A percentile compares a stretch with the other conserved stretches of the same genome.
Evolutionary conservation across 2,888 invertebrate species (phyloP).

Genomic region (Cabera pusaria): DNA sequence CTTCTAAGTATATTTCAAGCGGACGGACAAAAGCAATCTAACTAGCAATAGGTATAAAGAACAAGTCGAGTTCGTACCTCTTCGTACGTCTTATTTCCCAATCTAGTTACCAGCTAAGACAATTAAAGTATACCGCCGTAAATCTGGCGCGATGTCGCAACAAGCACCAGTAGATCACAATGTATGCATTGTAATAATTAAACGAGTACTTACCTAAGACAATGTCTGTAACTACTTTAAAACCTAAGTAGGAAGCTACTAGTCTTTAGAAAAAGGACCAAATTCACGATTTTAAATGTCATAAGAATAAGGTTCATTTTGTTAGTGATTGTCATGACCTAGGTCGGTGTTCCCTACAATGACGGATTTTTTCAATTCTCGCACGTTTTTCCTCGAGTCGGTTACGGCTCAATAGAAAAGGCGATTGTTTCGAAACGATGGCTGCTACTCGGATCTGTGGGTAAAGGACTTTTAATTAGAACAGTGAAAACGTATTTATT

Average conservation of each 20-base stretch:
- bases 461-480: conserved; percentile 15
- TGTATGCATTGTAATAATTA: conserved; percentile 29
- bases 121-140: conserved; percentile 16
- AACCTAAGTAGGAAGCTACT: background rate
- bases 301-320: conserved; percentile 13
- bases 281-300: conserved; percentile 3
- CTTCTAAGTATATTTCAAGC: too few relatives aligned
- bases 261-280: background rate
- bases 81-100: too few relatives aligned
- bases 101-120: conserved; percentile 12
- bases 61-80: too few relatives aligned
- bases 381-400: conserved; percentile 80
- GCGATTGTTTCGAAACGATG: conserved; percentile 62
- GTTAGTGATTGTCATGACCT: background rate
- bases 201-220: conserved; percentile 39
- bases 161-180: conserved; percentile 13
- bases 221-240: conserved; percentile 42
- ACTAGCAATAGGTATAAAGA: too few relatives aligned
- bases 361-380: conserved; percentile 70
- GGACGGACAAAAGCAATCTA: too few relatives aligned
- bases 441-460: conserved; percentile 15
- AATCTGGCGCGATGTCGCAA: conserved; percentile 15
- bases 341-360: conserved; percentile 50
- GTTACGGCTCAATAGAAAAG: conserved; percentile 65
- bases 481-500: background rate